Evolutionary conservation across 2,888 invertebrate species (phyloP).

Genomic region (Trileptium ribeirensis): DNA sequence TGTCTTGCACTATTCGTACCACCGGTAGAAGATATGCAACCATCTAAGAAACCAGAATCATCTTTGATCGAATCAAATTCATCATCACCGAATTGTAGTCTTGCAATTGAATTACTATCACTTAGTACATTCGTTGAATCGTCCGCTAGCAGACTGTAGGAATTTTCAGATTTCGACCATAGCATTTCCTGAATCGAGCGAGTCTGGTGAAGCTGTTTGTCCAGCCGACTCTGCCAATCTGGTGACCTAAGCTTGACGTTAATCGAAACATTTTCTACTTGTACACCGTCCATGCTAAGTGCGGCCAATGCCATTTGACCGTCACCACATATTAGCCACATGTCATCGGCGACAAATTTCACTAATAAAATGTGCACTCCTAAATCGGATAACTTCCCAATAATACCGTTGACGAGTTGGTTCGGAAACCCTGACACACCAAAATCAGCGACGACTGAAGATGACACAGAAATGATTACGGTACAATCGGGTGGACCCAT

Average conservation of each 20-base stretch:
- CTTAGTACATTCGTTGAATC: no score
- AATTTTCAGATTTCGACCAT: no score
- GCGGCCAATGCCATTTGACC: conserved; percentile 71
- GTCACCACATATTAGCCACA: conserved; percentile 85
- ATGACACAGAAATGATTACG: conserved; percentile 64
- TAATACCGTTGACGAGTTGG: conserved; percentile 37
- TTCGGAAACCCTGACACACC: conserved; percentile 38
- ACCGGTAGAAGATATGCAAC: no score
- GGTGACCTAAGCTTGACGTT: conserved; percentile 15
- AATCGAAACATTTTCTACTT: conserved; percentile 40
- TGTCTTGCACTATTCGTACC: no score
- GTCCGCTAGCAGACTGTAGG: no score
- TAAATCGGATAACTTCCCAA: conserved; percentile 43
- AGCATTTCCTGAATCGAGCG: not conserved
- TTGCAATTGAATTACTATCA: no score
- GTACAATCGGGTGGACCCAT: conserved; percentile 92
- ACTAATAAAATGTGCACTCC: conserved; percentile 40
- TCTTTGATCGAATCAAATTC: no score
- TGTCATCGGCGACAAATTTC: conserved; percentile 56
- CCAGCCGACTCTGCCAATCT: conserved; percentile 17
- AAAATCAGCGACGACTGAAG: conserved; percentile 33
- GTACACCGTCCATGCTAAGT: conserved; percentile 51
- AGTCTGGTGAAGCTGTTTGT: not conserved
- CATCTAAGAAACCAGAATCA: no score
- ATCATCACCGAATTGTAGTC: no score